Evolutionary conservation across 1,140 invertebrate genomes (phyloP), one percentile per base, ranked within the genome.

Genomic region (Oryctes rhinoceros): DNA sequence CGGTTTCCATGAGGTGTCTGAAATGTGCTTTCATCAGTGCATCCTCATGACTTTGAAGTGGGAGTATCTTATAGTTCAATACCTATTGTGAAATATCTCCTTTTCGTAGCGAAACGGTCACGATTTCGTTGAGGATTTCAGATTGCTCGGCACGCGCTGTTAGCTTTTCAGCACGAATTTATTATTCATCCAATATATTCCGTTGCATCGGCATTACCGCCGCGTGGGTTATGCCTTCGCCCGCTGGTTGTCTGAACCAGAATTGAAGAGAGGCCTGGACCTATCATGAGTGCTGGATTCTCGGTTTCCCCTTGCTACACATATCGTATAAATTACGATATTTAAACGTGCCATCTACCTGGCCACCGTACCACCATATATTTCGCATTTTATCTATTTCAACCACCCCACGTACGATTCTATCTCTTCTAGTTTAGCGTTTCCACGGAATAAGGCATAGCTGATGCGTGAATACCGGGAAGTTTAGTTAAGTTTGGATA

Each of bases 351-450:
- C 53, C 15, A 59, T 59, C 15, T 7, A 18, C 53, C 53, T 59
- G 13, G 53, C 15, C 53, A 4, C 18, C 5, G 15, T 59, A 59
- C n/a, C 1, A 59, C 18, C 53, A 18, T 59, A 59, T 18, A 59
- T 4, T 59, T n/a, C 53, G 18, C 53, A 59, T 59, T 59, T 59
- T 59, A 59, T 59, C n/a, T 59, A 59, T 59, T 59, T 18, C 53
- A 15, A 15, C 53, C n/a, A n/a, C 53, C 53, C 9, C 53, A 18
- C n/a, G 53, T 59, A 59, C 4, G 53, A 59, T 59, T 15, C n/a
- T 59, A 5, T 30, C 2, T 30, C 24, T 30, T 30, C 2, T 30
- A 30, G 24, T 30, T 30, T 2, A 30, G 24, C 24, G 24, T 30
- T 30, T 30, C 24, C 24, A 30, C 24, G 24, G 24, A 30, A 30